These are phyloP conservation scores for Brotula barbata DNA, from an alignment of 2,797 vertebrate species.

Conservation along the genomic window DNA sequence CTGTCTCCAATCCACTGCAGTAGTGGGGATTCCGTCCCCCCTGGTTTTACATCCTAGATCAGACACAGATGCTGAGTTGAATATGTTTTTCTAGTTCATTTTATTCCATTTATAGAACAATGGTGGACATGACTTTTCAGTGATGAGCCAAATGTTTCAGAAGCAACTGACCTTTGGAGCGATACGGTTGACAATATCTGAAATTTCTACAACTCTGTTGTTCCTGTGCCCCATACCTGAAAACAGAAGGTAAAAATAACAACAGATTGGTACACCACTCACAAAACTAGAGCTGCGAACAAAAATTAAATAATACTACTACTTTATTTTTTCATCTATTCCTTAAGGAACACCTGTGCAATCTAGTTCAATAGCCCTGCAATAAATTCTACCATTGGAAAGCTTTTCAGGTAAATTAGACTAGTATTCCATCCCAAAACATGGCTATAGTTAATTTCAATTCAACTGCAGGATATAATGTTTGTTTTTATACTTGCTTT, in stretches of 20 bases:
- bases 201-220: constrained; percentile 74
- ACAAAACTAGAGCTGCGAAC: too few relatives aligned
- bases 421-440: too few relatives aligned
- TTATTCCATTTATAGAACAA: neutral
- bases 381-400: too few relatives aligned
- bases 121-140: too few relatives aligned
- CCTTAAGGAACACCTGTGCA: too few relatives aligned
- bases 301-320: too few relatives aligned
- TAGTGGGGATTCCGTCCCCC: constrained; percentile 76
- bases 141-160: neutral
- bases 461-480: neutral
- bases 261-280: too few relatives aligned
- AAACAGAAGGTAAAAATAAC: constrained; percentile 3
- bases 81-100: neutral
- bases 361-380: too few relatives aligned
- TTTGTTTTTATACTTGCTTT: neutral
- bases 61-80: neutral
- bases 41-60: constrained; percentile 80
- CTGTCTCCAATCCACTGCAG: constrained; percentile 90
- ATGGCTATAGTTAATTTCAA: too few relatives aligned
- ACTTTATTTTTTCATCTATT: too few relatives aligned
- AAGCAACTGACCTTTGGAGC: constrained; percentile 75
- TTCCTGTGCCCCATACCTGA: constrained; percentile 33
- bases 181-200: constrained; percentile 81
- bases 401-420: too few relatives aligned